These are phyloP conservation scores for Mus spicilegus DNA, from an alignment of 2,113 vertebrate genomes.

Conservation along the genomic window DNA sequence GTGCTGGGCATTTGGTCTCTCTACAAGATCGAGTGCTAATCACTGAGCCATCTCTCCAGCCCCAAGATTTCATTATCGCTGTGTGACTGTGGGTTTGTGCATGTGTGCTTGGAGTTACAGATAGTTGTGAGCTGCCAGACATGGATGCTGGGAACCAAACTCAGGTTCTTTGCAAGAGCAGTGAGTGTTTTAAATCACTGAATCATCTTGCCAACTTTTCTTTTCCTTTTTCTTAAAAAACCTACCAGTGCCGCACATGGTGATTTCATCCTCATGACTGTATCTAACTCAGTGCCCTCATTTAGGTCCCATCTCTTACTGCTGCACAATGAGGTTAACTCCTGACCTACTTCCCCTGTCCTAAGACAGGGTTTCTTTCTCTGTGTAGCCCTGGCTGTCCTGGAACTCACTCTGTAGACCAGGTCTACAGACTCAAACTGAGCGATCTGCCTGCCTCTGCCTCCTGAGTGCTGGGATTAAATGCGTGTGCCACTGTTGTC, in stretches of 20 bases:
- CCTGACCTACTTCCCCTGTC: not conserved
- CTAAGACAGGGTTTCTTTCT: not conserved
- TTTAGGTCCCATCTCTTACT: not conserved
- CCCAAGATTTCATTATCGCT: not conserved
- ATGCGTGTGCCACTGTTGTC: rapidly evolving
- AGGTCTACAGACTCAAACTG: not conserved
- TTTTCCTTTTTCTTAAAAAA: not conserved
- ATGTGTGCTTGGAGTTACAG: not conserved
- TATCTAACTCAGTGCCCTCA: too few species aligned
- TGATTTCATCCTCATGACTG: not conserved
- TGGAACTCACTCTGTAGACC: not conserved
- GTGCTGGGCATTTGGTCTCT: not conserved
- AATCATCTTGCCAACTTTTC: not conserved
- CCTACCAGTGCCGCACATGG: not conserved
- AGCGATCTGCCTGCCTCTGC: not conserved
- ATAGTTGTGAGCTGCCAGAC: not conserved
- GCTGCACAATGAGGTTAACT: not conserved
- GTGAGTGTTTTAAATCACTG: not conserved
- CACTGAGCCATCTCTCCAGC: not conserved
- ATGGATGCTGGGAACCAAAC: not conserved
- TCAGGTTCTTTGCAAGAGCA: not conserved
- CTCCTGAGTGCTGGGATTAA: not conserved
- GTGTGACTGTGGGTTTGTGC: not conserved
- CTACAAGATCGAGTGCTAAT: not conserved
- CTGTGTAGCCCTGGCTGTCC: not conserved